Evolutionary conservation across 2,888 invertebrate genomes (phyloP).

Genomic region (Leptogaster cylindrica): DNA sequence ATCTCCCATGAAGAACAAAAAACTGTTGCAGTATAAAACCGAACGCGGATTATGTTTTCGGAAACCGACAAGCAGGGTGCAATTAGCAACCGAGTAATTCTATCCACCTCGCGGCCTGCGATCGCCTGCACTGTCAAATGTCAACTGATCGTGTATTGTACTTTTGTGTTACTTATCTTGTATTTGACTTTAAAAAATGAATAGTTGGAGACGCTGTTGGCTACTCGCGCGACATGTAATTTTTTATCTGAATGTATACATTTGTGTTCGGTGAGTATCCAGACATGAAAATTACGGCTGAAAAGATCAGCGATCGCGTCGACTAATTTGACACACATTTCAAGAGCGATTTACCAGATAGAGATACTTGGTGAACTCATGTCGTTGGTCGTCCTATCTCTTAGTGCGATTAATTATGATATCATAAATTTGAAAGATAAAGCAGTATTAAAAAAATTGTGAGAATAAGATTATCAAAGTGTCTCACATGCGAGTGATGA

Average conservation of each 20-base stretch:
- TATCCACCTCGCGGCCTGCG: constrained; percentile 38
- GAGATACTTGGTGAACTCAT: neutral
- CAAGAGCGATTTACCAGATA: constrained; percentile 6
- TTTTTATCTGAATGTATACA: constrained; percentile 21
- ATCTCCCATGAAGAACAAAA: neutral
- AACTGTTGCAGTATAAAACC: neutral
- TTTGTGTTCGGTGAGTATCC: neutral
- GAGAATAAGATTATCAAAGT: constrained; percentile 5
- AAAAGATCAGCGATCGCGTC: constrained; percentile 24
- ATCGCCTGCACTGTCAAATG: constrained; percentile 57
- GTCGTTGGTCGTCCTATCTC: constrained; percentile 19
- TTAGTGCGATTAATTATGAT: constrained; percentile 28
- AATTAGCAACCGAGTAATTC: neutral
- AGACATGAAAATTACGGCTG: neutral
- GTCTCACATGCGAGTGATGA: neutral
- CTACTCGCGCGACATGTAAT: constrained; percentile 14
- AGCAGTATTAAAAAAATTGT: constrained; percentile 2
- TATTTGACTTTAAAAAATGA: constrained; percentile 18
- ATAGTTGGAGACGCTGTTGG: constrained; percentile 12
- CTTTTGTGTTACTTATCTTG: constrained; percentile 16
- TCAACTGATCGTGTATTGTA: constrained; percentile 58
- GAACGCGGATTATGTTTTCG: constrained; percentile 11
- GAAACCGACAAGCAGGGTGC: constrained; percentile 5
- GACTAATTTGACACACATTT: neutral
- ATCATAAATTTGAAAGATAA: constrained; percentile 38